These are phyloP conservation scores for Amphiprion ocellaris DNA, from an alignment of 2,113 vertebrate species.

Conservation along the genomic window DNA sequence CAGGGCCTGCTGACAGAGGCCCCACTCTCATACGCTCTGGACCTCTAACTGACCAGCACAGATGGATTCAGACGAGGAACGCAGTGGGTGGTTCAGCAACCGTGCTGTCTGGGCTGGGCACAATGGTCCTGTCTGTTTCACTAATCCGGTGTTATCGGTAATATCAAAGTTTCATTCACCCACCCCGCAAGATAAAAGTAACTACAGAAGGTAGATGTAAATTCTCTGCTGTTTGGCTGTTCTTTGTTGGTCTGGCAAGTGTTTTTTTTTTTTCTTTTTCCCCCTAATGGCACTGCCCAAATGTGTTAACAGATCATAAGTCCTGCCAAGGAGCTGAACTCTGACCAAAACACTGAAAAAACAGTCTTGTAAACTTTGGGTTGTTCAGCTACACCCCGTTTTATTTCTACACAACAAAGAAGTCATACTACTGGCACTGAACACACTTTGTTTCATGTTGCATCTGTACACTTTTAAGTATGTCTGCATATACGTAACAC, in stretches of 20 bases:
- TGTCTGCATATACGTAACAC: too few relatives aligned
- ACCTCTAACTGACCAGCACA: slow-evolving; percentile 58
- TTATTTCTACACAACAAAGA: slow-evolving; percentile 18
- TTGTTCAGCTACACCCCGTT: slow-evolving; percentile 11
- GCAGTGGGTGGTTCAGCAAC: slow-evolving; percentile 49
- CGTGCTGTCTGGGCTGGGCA: slow-evolving; percentile 54
- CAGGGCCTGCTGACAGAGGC: slow-evolving; percentile 62
- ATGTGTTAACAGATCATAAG: slow-evolving; percentile 15
- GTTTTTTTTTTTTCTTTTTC: slow-evolving; percentile 1
- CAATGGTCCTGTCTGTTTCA: slow-evolving; percentile 58
- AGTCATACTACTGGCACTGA: not conserved
- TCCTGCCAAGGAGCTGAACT: not conserved
- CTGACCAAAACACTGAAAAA: not conserved
- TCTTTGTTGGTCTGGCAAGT: slow-evolving; percentile 9
- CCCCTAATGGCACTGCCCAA: not conserved
- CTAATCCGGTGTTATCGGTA: slow-evolving; percentile 42
- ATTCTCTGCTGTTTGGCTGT: slow-evolving; percentile 6
- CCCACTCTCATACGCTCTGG: slow-evolving; percentile 40
- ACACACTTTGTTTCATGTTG: not conserved
- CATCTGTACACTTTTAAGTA: slow-evolving; percentile 1
- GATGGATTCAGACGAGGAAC: slow-evolving; percentile 61
- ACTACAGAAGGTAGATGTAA: slow-evolving; percentile 23
- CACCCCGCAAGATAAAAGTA: slow-evolving; percentile 1
- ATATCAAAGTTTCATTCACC: slow-evolving; percentile 38
- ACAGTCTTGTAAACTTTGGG: slow-evolving; percentile 1